Conservation (phyloP, 2,797 vertebrate genomes). For the Gymnocypris eckloni region DNA sequence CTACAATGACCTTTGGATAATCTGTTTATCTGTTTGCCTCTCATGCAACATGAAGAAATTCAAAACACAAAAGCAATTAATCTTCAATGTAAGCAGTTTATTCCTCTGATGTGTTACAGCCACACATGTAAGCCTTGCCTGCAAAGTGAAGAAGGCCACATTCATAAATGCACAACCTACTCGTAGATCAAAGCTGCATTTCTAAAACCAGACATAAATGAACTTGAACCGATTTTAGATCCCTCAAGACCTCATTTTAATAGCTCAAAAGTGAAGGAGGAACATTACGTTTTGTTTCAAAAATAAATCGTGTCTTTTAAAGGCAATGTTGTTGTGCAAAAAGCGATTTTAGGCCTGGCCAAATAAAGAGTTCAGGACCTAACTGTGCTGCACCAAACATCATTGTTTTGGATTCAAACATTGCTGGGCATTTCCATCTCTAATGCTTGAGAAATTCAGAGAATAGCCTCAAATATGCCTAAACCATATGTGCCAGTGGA, state of each 20-base stretch:
- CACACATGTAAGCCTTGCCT: not conserved
- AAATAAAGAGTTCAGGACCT: not conserved
- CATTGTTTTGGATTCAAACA: constrained; percentile 11
- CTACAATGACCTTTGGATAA: not conserved
- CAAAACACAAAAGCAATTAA: constrained; percentile 18
- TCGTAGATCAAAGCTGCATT: constrained; percentile 52
- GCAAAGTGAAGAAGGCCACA: constrained; percentile 18
- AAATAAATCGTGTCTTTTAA: constrained; percentile 27
- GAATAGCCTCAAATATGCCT: not conserved
- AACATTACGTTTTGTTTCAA: constrained; percentile 14
- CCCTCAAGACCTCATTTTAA: constrained; percentile 26
- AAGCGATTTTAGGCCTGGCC: not conserved
- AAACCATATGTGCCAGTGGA: not conserved
- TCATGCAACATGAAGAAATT: constrained; percentile 24
- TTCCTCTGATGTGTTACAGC: constrained; percentile 1
- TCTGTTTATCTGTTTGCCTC: constrained; percentile 5
- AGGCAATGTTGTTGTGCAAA: constrained; percentile 13
- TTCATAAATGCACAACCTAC: constrained; percentile 22
- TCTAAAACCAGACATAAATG: constrained; percentile 9
- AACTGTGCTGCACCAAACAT: not conserved
- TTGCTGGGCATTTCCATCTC: not conserved
- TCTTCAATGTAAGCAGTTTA: constrained; percentile 23
- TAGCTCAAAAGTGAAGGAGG: constrained; percentile 21
- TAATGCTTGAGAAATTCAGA: constrained; percentile 4
- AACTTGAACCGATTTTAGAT: constrained; percentile 22